Evolutionary conservation across 1,140 invertebrate genomes (phyloP), one percentile per base, ranked within the genome.

Genomic region (Sinonovacula constricta): DNA sequence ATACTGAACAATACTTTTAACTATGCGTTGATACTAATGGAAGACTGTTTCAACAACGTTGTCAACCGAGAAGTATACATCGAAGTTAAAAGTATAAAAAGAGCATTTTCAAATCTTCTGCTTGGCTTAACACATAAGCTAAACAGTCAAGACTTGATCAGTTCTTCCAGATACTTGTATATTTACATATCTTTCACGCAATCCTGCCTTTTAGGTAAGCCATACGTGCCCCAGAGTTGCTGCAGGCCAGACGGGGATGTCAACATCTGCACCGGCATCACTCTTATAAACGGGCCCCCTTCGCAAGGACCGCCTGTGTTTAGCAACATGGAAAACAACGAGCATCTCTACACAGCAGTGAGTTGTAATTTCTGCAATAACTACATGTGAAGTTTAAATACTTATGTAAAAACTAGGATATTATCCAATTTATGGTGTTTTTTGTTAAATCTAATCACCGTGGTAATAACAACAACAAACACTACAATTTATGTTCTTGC

Each of bases 141-240:
- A 1, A 30, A 30, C 2, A 26, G n/a, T 56, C 22, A 12, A 56
- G 18, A 12, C 26, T 56, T 5, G 15, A 15, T n/a, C n/a, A n/a
- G n/a, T n/a, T n/a, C n/a, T n/a, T n/a, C n/a, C n/a, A n/a, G n/a
- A n/a, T n/a, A n/a, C n/a, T n/a, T n/a, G 18, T 36, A 63, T 24
- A 5, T 36, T 15, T 31, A 33, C 36, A 34, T 10, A 33, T 34
- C n/a, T 15, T 22, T 22, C 45, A 67, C 1, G n/a, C 15, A 31
- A 33, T 51, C 7, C 45, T 67, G 49, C 24, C 26, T 66, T 79
- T 0, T 65, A 86, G 85, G 79, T 14, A 74, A 80, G 15, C 82
- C 69, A 2, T 83, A 79, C 54, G 85, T 87, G 18, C 86, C 86
- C 0, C 62, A 81, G 28, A 86, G 86, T 65, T 87, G 86, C 66